phyloP scores from a whole-genome alignment of 2,113 vertebrate genomes.

The Cavia porcellus region DNA sequence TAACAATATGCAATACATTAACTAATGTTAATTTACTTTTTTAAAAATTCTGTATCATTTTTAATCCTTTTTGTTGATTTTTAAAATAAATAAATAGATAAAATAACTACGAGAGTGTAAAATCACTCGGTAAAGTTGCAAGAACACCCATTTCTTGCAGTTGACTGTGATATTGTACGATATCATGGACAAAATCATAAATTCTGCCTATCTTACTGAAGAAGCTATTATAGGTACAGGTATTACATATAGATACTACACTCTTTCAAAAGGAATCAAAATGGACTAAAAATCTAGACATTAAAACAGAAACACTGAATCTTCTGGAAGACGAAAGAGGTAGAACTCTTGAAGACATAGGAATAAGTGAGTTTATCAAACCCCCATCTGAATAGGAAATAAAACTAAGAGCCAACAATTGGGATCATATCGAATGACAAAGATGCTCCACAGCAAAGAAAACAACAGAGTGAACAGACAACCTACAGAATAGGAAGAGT shows the following conservation, averaged over 20 bases:
- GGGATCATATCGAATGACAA: not conserved
- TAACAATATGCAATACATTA: too few species aligned
- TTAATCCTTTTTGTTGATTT: too few species aligned
- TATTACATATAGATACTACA: not conserved
- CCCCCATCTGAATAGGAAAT: not conserved
- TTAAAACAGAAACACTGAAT: not conserved
- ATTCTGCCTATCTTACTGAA: not conserved
- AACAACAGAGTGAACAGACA: not conserved
- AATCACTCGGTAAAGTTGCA: not conserved
- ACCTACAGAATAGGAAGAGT: not conserved
- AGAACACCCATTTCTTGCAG: not conserved
- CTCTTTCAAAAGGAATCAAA: not conserved
- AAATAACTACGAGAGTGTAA: not conserved
- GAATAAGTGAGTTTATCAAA: not conserved
- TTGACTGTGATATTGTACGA: not conserved
- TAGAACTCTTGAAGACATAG: not conserved
- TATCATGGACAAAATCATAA: not conserved
- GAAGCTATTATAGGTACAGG: not conserved
- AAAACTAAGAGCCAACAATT: not conserved
- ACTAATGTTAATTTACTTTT: too few species aligned
- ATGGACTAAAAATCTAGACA: not conserved
- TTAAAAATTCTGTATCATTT: too few species aligned
- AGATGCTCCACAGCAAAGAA: not conserved
- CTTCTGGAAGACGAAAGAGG: not conserved
- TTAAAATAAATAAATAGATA: not conserved